Conservation (phyloP, 2,888 invertebrate genomes). For the Drosophila birchii region DNA sequence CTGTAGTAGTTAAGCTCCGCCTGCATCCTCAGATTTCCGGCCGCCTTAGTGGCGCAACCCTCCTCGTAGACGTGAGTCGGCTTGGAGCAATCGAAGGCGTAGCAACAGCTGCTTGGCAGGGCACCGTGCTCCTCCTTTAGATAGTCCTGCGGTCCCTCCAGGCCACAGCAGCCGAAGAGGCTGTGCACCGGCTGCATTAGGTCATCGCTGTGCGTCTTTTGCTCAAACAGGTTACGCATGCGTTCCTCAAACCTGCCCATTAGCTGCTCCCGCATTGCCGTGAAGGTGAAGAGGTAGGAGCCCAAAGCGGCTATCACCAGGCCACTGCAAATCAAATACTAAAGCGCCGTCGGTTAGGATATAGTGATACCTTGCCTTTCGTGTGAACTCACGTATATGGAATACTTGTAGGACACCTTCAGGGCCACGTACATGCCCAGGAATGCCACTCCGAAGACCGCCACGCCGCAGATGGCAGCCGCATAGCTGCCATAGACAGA, state of each 20-base stretch:
- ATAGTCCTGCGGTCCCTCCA: slow-evolving; percentile 78
- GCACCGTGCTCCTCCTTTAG: slow-evolving; percentile 58
- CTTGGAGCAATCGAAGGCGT: slow-evolving; percentile 68
- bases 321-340: slow-evolving; percentile 61
- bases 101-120: slow-evolving; percentile 79
- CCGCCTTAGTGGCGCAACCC: slow-evolving; percentile 70
- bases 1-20: slow-evolving; percentile 65
- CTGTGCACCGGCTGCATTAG: slow-evolving; percentile 77
- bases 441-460: slow-evolving; percentile 68
- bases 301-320: slow-evolving; percentile 62
- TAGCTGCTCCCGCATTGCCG: slow-evolving; percentile 62
- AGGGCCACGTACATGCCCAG: slow-evolving; percentile 76
- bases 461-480: slow-evolving; percentile 63
- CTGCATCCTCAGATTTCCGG: slow-evolving; percentile 46
- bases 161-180: slow-evolving; percentile 77
- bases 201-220: slow-evolving; percentile 58
- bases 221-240: slow-evolving; percentile 63
- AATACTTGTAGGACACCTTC: slow-evolving; percentile 76
- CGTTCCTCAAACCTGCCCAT: slow-evolving; percentile 68
- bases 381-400: slow-evolving; percentile 62
- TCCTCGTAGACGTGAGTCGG: slow-evolving; percentile 65
- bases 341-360: not conserved
- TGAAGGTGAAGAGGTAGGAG: slow-evolving; percentile 71
- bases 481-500: slow-evolving; percentile 75
- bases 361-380: fast-evolving